phyloP scores from a whole-genome alignment of 2,888 invertebrate genomes.

The Sphaerophoria rueppellii region DNA sequence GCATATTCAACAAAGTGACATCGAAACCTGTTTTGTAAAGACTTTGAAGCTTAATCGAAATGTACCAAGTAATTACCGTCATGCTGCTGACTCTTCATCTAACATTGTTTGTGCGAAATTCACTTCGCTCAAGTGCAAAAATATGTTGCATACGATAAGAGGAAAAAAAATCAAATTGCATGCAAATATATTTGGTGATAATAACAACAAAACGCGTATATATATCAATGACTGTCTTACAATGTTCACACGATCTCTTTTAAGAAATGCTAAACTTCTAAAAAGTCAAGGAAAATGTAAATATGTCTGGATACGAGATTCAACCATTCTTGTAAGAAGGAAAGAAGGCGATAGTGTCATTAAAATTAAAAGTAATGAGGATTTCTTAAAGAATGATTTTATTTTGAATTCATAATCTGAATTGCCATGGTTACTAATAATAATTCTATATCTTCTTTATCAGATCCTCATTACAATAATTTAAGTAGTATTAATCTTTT shows the following conservation, averaged over 20 bases:
- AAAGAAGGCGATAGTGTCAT: constrained; percentile 8
- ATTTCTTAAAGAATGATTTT: constrained; percentile 15
- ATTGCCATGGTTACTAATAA: background rate
- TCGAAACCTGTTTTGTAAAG: background rate
- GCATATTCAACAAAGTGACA: background rate
- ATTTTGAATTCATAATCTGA: background rate
- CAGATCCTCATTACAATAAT: background rate
- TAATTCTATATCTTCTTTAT: background rate
- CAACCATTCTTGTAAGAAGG: constrained; percentile 2
- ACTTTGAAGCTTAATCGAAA: background rate
- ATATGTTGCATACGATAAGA: background rate
- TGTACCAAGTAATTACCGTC: background rate
- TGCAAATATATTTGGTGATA: constrained; percentile 4
- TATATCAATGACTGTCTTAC: constrained; percentile 1
- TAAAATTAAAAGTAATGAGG: constrained; percentile 1
- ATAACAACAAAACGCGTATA: background rate
- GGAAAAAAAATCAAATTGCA: constrained; percentile 11
- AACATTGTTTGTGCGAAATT: background rate
- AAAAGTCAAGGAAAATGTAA: background rate
- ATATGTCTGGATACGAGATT: background rate
- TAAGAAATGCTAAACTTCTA: background rate
- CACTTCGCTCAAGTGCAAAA: background rate
- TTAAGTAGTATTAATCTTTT: background rate
- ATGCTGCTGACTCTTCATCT: background rate
- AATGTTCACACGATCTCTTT: background rate